Conservation (phyloP, 2,888 invertebrate genomes). For the Xestia rhomboidea region DNA sequence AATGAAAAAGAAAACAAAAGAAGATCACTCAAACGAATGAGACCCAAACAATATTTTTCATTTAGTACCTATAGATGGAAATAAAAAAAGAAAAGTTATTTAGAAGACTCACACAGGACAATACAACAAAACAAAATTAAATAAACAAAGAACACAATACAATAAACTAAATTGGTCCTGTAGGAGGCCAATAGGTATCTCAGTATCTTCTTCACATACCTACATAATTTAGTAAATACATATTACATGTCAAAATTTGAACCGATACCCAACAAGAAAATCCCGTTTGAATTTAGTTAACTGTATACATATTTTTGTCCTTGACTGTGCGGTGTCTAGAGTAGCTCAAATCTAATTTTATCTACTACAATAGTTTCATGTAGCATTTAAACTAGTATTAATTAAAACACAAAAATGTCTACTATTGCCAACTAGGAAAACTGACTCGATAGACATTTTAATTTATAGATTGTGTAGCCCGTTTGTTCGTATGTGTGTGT, state of each 20-base stretch:
- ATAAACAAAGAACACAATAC: too few species aligned
- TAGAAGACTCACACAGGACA: too few species aligned
- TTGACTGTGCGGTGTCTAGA: conserved; percentile 4
- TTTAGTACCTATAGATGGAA: background rate
- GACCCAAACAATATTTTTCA: background rate
- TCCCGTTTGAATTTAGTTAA: background rate
- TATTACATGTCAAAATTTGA: conserved; percentile 2
- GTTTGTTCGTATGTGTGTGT: background rate
- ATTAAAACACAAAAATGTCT: background rate
- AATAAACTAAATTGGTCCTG: too few species aligned
- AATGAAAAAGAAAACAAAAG: background rate
- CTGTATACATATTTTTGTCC: background rate
- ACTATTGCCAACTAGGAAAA: conserved; percentile 13
- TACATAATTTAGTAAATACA: background rate
- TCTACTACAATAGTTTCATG: conserved; percentile 13
- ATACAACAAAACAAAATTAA: too few species aligned
- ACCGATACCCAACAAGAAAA: background rate
- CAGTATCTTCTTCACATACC: background rate
- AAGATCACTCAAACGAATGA: background rate
- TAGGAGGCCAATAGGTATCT: too few species aligned
- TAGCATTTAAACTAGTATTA: conserved; percentile 2
- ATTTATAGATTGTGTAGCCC: background rate
- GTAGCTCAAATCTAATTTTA: conserved; percentile 21
- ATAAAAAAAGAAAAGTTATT: too few species aligned
- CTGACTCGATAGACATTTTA: background rate